Conservation (phyloP, 2,113 vertebrate genomes). For the Spea multiplicata region DNA sequence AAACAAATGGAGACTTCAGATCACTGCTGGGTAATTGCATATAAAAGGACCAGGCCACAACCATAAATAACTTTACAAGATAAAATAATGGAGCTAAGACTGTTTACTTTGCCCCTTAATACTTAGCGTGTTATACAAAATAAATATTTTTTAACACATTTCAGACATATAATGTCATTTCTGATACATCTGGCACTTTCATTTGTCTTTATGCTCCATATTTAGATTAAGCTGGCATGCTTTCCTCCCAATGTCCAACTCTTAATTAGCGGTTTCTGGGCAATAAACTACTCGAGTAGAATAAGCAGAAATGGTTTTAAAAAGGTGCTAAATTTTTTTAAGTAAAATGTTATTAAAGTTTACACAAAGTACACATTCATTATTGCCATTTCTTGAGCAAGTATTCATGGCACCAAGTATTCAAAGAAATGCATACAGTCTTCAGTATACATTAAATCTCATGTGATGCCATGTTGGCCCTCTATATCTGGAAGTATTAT, state of each 20-base stretch:
- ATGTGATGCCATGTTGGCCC: no score
- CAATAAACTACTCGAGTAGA: background rate
- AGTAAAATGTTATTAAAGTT: slow-evolving; percentile 7
- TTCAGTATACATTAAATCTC: background rate
- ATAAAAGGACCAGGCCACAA: slow-evolving; percentile 32
- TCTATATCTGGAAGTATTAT: no score
- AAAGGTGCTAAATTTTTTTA: slow-evolving; percentile 21
- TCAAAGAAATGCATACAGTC: background rate
- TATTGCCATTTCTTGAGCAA: background rate
- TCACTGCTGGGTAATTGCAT: slow-evolving; percentile 24
- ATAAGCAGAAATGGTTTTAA: slow-evolving; percentile 15
- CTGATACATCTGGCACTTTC: slow-evolving; percentile 4
- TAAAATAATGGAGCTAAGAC: slow-evolving; percentile 34
- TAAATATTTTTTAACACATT: slow-evolving; percentile 38
- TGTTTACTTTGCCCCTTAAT: slow-evolving; percentile 39
- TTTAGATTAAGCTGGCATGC: slow-evolving; percentile 22
- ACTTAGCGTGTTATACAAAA: slow-evolving; percentile 30
- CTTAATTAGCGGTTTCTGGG: slow-evolving; percentile 26
- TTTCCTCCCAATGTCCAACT: slow-evolving; percentile 27
- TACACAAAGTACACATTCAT: slow-evolving; percentile 13
- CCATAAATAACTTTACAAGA: slow-evolving; percentile 39
- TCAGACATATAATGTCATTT: slow-evolving; percentile 20
- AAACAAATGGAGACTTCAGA: slow-evolving; percentile 34
- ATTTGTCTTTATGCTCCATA: slow-evolving; percentile 11
- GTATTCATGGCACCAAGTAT: background rate